A percentile compares a stretch with the other conserved stretches of the same genome.
phyloP scores from a whole-genome alignment of 2,888 invertebrate species.

The Hirtodrosophila histrioides region DNA sequence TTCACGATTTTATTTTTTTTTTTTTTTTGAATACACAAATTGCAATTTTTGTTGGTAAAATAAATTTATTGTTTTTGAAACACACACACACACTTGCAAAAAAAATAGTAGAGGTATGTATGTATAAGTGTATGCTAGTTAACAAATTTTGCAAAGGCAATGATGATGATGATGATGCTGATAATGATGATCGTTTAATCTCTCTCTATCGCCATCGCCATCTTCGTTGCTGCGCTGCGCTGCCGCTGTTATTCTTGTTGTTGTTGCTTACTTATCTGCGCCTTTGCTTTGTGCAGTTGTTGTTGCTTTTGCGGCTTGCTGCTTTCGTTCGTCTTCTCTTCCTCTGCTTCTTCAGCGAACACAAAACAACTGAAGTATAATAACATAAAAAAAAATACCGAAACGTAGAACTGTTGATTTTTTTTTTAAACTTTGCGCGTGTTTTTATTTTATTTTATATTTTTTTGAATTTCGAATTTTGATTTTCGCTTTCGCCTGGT shows the following conservation, averaged over 20 bases:
- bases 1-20: too few species aligned
- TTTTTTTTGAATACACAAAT: too few species aligned
- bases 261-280: slow-evolving; percentile 72
- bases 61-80: slow-evolving; percentile 23
- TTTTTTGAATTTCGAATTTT: slow-evolving; percentile 76
- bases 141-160: slow-evolving; percentile 9
- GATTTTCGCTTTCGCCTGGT: slow-evolving; percentile 53
- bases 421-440: slow-evolving; percentile 26
- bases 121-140: not conserved
- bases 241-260: slow-evolving; percentile 19
- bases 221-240: slow-evolving; percentile 19
- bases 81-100: slow-evolving; percentile 27
- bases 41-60: too few species aligned
- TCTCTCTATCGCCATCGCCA: slow-evolving; percentile 29
- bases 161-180: slow-evolving; percentile 13
- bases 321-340: slow-evolving; percentile 14
- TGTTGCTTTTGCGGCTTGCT: slow-evolving; percentile 25
- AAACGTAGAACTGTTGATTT: slow-evolving; percentile 48
- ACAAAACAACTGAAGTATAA: slow-evolving; percentile 63
- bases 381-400: slow-evolving; percentile 64
- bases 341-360: slow-evolving; percentile 41
- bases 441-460: slow-evolving; percentile 18
- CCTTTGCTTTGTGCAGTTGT: slow-evolving; percentile 65
- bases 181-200: slow-evolving; percentile 13
- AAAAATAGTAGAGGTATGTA: slow-evolving; percentile 20